Evolutionary conservation across 2,888 invertebrate species (phyloP).

Genomic region (Drosophila putrida): DNA sequence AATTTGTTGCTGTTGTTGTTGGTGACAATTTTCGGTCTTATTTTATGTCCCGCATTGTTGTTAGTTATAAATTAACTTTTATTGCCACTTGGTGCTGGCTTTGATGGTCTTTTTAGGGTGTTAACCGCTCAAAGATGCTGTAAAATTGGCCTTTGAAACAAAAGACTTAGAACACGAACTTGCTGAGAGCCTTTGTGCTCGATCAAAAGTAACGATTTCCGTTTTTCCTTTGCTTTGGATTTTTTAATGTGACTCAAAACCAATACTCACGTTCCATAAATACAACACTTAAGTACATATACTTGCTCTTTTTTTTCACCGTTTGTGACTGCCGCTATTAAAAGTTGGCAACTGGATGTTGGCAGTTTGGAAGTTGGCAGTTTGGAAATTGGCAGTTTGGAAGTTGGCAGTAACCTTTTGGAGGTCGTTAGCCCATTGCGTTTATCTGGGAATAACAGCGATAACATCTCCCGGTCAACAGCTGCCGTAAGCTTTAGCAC

Average conservation of each 20-base stretch:
- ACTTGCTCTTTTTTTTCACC: slow-evolving; percentile 18
- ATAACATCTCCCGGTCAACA: slow-evolving; percentile 20
- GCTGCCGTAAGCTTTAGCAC: slow-evolving; percentile 29
- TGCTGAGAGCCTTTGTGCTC: slow-evolving; percentile 23
- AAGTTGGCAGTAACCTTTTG: slow-evolving; percentile 39
- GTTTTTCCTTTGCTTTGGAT: slow-evolving; percentile 1
- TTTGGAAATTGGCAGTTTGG: slow-evolving; percentile 38
- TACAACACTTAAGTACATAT: slow-evolving; percentile 19
- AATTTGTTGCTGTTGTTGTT: slow-evolving; percentile 18
- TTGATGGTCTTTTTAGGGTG: slow-evolving; percentile 53
- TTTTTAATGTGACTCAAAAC: slow-evolving; percentile 34
- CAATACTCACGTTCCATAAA: slow-evolving; percentile 34
- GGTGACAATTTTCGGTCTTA: slow-evolving; percentile 27
- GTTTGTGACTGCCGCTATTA: slow-evolving; percentile 31
- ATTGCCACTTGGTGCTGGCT: slow-evolving; percentile 49
- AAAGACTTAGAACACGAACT: slow-evolving; percentile 79
- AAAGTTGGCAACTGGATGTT: slow-evolving; percentile 31
- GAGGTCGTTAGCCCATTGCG: slow-evolving; percentile 67
- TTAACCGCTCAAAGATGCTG: slow-evolving; percentile 47
- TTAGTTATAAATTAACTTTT: slow-evolving; percentile 62
- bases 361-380: slow-evolving; percentile 15
- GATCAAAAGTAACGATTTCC: slow-evolving; percentile 23
- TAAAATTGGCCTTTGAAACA: slow-evolving; percentile 56
- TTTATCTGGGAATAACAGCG: slow-evolving; percentile 48
- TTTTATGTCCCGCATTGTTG: slow-evolving; percentile 29